Base-by-base conservation (phyloP, 2,888 invertebrate genomes). In the Suillia variegata region DNA sequence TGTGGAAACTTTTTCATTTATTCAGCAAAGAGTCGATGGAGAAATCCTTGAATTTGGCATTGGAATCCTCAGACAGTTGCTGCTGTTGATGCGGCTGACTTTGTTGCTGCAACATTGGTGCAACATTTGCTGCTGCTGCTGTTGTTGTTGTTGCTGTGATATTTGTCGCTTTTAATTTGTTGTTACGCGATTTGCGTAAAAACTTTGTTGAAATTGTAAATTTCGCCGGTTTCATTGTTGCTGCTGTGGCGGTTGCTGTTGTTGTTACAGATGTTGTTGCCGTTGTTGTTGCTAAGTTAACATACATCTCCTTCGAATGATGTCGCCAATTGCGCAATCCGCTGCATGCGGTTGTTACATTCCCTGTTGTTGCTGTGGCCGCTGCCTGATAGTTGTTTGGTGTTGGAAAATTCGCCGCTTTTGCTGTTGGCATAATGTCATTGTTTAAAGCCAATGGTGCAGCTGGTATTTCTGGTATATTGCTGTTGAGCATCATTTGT, bases 21-120 rank as follows among this genome's bases (percentile, higher is more conserved):
- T 81, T 78, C 63, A 81, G 70, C 67, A 82, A 68, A 52, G 82
- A 81, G 70, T 82, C 80, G 62, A 81, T 81, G 65, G 81, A 81
- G 71, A 82, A 82, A 74, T 82, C 81, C 79, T 81, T 80, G 67
- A 81, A 79, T 79, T 82, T 82, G 73, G 80, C 79, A 71, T 80
- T 78, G 67, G 77, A 76, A 73, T 81, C 82, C 62, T 81, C 81
- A 64, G 62, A 69, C 63, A 67, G 54, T 21, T 59, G 53, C 20
- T 62, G 59, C 12, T 62, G 64, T 5, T 57, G 34, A 3, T 62
- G 60, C 5, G 62, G 67, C n/a, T 55, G 67, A 3, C 53, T 61
- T 10, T 42, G 47, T 17, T 54, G 49, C 60, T 48, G 17, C 8
- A 26, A 26, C 26, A 26, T 26, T 26, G 26, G 22, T 10, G 13